Base-by-base conservation (phyloP, 2,888 invertebrate species). In the Leptinotarsa rubiginosa region DNA sequence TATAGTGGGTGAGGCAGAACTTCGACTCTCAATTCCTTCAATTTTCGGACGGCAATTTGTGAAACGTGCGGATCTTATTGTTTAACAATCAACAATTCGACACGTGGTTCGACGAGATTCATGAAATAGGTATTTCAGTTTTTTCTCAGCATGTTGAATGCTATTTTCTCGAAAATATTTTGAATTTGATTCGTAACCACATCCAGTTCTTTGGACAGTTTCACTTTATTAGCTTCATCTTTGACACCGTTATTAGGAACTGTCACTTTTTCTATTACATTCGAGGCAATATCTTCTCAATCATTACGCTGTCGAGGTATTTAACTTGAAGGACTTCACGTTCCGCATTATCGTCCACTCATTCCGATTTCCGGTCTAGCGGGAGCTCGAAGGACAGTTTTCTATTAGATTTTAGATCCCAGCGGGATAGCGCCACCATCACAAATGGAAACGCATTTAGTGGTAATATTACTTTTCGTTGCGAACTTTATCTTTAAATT, bases 361-460 rank as follows among this genome's bases (percentile, higher is more conserved):
- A 50, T n/a, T 50, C n/a, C 50, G 18, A 4, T 67, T 54, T 49
- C 67, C 47, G 18, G 13, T 10, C 25, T 54, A 20, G 10, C 18
- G 47, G 18, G 31, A 59, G 54, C 15, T 52, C 22, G 18, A 52
- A 52, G 18, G 22, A 69, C 69, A 59, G 31, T 56, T 41, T 69
- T 69, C 69, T 69, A 59, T 69, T 69, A 69, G 13, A 69, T 69
- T 69, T 69, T 15, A 41, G 18, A 56, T 69, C 69, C 69, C 69
- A 41, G 56, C 41, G 31, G 69, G 41, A 69, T 69, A 47, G 12
- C 22, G n/a, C 50, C 16, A 15, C 66, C 22, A 66, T 22, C 18
- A 56, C 22, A 47, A 56, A 59, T 41, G 56, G 69, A 59, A 69
- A 69, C 59, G 59, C 69, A 69, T 69, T 69, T 69, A 69, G 31